Percentiles rank a stretch among this genome's conserved stretches.
These are phyloP conservation scores for Phoxinus phoxinus DNA, from an alignment of 2,113 vertebrate species.

Conservation along the genomic window DNA sequence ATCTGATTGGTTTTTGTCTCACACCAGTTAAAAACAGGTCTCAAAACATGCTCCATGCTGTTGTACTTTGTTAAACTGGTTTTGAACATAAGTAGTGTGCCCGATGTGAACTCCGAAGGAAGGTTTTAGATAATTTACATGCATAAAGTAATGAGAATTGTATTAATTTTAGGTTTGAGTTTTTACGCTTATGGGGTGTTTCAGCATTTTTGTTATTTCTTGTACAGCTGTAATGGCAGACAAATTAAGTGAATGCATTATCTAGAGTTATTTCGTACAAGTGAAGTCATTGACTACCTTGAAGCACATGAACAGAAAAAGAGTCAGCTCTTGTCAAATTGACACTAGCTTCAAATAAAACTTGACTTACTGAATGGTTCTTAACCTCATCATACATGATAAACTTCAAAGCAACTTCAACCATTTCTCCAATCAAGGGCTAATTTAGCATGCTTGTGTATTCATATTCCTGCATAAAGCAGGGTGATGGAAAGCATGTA, in stretches of 20 bases:
- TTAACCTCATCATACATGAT: background rate
- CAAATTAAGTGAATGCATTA: conserved; percentile 32
- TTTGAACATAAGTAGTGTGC: background rate
- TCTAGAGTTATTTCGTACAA: background rate
- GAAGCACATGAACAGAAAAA: background rate
- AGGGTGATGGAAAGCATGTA: conserved; percentile 47
- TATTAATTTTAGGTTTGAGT: too few relatives aligned
- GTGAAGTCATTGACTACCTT: background rate
- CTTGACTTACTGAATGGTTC: conserved; percentile 4
- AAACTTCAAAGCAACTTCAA: conserved; percentile 20
- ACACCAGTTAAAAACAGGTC: background rate
- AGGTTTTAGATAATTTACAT: too few relatives aligned
- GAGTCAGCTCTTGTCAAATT: background rate
- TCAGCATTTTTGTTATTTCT: conserved; percentile 25
- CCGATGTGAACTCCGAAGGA: background rate
- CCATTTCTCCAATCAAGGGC: conserved; percentile 6
- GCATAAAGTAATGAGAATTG: too few relatives aligned
- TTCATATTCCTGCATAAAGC: conserved; percentile 34
- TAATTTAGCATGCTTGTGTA: conserved; percentile 11
- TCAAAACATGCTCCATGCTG: background rate
- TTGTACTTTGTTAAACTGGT: background rate
- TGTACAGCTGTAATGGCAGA: background rate
- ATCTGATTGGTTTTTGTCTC: background rate
- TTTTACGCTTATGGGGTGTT: background rate
- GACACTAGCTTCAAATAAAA: background rate